Evolutionary conservation across 2,113 vertebrate species (phyloP), one percentile per base, ranked within the genome.

Genomic region (Otocyon megalotis): DNA sequence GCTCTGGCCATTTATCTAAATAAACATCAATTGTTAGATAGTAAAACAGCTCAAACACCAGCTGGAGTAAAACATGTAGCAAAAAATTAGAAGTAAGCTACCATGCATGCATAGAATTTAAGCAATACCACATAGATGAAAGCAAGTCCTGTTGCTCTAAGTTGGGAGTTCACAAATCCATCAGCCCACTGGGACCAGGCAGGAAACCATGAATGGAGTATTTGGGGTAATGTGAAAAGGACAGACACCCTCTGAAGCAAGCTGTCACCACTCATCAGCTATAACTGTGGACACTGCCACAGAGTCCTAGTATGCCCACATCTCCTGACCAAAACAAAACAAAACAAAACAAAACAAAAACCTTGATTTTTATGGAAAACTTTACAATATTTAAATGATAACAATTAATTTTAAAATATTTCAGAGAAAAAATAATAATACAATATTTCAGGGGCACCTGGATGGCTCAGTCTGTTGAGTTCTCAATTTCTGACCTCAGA

Each of bases 141-240:
- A 77, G 74, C 1, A 35, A 89, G 5, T 32, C 60, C n/a, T 12
- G n/a, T 12, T 86, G 48, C 8, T 56, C 22, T 20, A 20, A 11
- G 22, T 48, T 76, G 71, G 71, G 63, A 32, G 35, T 74, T 96
- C 81, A 60, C 35, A 82, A 63, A 20, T 7, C 12, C 24, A 24
- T 3, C 11, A 35, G 24, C 2, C 37, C 58, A 37, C 17, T 17
- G 22, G 77, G 56, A 43, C n/a, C 43, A 88, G 60, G 37, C 35
- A 35, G 56, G 11, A 93, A 53, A 43, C n/a, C 13, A 3, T 0
- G 35, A 3, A 4, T 6, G 12, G 56, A 11, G 53, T 17, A 8
- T 13, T 0, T 3, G 6, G n/a, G 20, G 17, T 2, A 5, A 1
- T 12, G 0, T 0, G 32, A 2, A 4, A 19, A 16, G 8, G 37